Evolutionary conservation across 1,140 invertebrate genomes (phyloP).

Genomic region (Tenebrio molitor): DNA sequence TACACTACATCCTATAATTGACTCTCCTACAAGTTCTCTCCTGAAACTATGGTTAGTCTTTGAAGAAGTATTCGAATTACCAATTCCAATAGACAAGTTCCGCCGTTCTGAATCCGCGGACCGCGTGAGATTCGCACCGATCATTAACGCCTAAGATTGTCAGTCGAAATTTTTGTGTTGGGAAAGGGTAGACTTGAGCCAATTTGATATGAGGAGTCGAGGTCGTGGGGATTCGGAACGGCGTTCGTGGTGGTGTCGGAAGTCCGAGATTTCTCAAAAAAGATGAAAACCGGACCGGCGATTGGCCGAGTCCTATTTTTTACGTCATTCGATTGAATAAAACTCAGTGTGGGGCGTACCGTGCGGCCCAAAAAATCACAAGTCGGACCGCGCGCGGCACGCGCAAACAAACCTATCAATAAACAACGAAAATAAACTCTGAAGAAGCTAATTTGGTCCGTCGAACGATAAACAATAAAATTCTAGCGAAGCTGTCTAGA

Average conservation of each 20-base stretch:
- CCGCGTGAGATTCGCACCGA: background rate
- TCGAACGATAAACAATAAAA: slow-evolving; percentile 6
- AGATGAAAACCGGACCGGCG: too few species aligned
- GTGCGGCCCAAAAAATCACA: too few species aligned
- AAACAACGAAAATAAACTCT: slow-evolving; percentile 19
- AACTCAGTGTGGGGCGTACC: too few species aligned
- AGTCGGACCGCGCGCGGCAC: too few species aligned
- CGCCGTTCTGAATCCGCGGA: background rate
- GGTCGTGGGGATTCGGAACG: too few species aligned
- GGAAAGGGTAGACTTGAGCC: background rate
- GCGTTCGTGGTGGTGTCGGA: too few species aligned
- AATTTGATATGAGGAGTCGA: background rate
- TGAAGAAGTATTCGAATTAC: slow-evolving; percentile 8
- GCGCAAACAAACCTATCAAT: background rate
- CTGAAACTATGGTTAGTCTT: slow-evolving; percentile 14
- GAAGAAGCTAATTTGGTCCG: slow-evolving; percentile 33
- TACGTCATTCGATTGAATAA: too few species aligned
- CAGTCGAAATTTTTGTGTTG: background rate
- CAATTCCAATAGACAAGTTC: background rate
- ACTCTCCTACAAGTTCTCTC: slow-evolving; percentile 24
- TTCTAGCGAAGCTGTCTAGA: too few species aligned
- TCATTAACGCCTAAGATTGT: slow-evolving; percentile 9
- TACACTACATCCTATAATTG: slow-evolving; percentile 31
- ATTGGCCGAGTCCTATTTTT: too few species aligned
- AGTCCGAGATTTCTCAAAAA: too few species aligned